Conservation (phyloP, 1,140 invertebrate species). For the Heliconius melpomene region DNA sequence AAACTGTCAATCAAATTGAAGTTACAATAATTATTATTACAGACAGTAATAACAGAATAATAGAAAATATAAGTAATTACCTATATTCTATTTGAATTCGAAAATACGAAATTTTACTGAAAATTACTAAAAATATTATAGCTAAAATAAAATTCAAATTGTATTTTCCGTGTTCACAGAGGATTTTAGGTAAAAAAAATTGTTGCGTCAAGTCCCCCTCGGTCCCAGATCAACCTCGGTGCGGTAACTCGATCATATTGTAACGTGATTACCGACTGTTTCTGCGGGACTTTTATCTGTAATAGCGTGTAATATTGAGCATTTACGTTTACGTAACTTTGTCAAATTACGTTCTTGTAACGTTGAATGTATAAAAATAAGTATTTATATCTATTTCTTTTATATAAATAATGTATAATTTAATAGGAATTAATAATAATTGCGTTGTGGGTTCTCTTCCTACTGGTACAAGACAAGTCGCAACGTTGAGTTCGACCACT, state of each 20-base stretch:
- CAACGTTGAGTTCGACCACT: too few species aligned
- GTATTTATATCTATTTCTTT: too few species aligned
- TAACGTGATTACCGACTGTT: constrained; percentile 64
- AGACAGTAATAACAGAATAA: too few species aligned
- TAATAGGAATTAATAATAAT: too few species aligned
- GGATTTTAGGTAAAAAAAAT: constrained; percentile 28
- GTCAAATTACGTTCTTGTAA: background rate
- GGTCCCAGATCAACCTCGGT: constrained; percentile 55
- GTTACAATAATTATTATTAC: too few species aligned
- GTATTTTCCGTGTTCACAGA: constrained; percentile 12
- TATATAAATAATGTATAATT: too few species aligned
- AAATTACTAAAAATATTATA: background rate
- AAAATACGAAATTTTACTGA: background rate
- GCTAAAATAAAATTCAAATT: background rate
- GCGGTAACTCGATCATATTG: constrained; percentile 70
- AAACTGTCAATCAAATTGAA: too few species aligned
- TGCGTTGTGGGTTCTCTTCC: too few species aligned
- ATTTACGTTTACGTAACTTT: constrained; percentile 28
- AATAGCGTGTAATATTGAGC: constrained; percentile 54
- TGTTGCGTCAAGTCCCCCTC: constrained; percentile 26
- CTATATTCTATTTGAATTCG: too few species aligned
- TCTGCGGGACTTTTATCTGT: constrained; percentile 62
- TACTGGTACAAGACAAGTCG: too few species aligned
- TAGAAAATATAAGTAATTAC: too few species aligned
- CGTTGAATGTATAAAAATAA: background rate